Evolutionary conservation across 2,797 vertebrate species (phyloP).

Genomic region (Anniella stebbinsi): DNA sequence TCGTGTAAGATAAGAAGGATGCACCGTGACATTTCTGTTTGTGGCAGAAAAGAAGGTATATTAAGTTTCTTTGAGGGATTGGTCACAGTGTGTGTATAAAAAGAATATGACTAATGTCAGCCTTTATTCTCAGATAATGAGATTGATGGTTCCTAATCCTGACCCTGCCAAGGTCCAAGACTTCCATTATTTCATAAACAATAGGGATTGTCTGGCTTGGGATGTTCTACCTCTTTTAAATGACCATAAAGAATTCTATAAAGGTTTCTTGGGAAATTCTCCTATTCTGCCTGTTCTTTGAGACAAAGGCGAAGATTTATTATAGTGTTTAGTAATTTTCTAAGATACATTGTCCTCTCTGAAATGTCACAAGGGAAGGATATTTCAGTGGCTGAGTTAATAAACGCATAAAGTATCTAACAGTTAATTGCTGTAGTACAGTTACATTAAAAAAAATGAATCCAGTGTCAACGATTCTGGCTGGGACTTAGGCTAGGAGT

Average conservation of each 20-base stretch:
- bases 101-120: conserved; percentile 73
- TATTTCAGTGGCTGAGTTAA: conserved; percentile 36
- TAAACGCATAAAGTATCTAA: conserved; percentile 24
- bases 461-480: not conserved
- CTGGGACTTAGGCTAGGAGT: too few relatives aligned
- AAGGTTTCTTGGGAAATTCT: conserved; percentile 49
- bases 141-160: conserved; percentile 75
- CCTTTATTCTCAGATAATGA: conserved; percentile 76
- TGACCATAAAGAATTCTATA: conserved; percentile 60
- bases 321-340: conserved; percentile 48
- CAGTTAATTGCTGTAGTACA: not conserved
- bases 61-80: conserved; percentile 73
- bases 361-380: conserved; percentile 55
- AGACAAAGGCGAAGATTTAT: conserved; percentile 59
- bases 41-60: conserved; percentile 59
- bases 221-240: conserved; percentile 61
- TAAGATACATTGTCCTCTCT: conserved; percentile 30
- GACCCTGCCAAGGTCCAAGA: conserved; percentile 65
- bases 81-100: conserved; percentile 68
- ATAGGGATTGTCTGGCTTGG: conserved; percentile 47
- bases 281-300: conserved; percentile 29
- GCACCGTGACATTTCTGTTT: conserved; percentile 74
- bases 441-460: not conserved
- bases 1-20: conserved; percentile 70
- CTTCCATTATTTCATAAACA: conserved; percentile 73